Conservation (phyloP, 2,113 vertebrate species). For the Tursiops truncatus region DNA sequence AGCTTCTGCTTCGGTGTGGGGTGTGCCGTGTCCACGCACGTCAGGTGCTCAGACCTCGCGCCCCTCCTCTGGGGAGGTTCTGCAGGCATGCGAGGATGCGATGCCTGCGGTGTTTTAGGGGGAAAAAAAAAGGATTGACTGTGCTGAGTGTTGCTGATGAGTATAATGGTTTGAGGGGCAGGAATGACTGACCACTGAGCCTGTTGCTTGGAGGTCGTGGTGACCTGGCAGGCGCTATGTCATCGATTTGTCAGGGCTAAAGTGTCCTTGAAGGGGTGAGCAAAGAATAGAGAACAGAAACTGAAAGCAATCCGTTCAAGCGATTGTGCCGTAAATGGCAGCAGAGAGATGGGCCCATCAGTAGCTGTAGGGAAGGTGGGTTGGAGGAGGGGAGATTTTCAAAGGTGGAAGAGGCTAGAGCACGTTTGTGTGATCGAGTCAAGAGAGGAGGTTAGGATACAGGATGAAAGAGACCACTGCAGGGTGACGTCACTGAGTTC, state of each 20-base stretch:
- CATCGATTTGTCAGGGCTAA: no score
- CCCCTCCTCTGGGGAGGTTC: no score
- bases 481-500: rapidly evolving
- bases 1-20: no score
- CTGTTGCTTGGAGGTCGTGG: not conserved
- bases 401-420: not conserved
- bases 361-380: not conserved
- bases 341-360: rapidly evolving
- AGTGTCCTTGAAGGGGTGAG: no score
- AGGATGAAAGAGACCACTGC: rapidly evolving
- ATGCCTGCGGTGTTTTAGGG: not conserved
- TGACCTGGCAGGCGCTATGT: not conserved
- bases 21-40: not conserved
- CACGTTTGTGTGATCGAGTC: not conserved
- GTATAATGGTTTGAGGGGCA: rapidly evolving
- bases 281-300: not conserved
- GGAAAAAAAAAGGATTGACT: rapidly evolving
- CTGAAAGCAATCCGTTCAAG: rapidly evolving
- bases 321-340: not conserved
- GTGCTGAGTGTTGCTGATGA: rapidly evolving
- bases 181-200: rapidly evolving
- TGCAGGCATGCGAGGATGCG: rapidly evolving
- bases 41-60: no score
- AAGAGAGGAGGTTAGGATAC: not conserved
- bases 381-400: not conserved